Percentiles rank a stretch among this genome's conserved stretches.
Evolutionary conservation across 1,140 invertebrate genomes (phyloP).

Genomic region (Psilanteris sp.): DNA sequence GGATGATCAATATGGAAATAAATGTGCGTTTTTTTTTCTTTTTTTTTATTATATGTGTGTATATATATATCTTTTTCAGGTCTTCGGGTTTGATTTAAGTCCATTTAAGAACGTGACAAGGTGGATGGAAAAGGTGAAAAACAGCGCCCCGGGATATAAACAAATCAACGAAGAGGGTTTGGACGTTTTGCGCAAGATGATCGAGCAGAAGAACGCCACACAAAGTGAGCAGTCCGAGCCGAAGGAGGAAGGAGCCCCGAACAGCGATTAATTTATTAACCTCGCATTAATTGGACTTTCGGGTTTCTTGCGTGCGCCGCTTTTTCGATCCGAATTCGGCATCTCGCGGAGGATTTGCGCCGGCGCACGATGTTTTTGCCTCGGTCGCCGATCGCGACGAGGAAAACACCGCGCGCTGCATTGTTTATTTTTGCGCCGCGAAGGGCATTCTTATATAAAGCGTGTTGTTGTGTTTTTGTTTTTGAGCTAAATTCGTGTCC

Average conservation of each 20-base stretch:
- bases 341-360: too few relatives aligned
- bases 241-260: background rate
- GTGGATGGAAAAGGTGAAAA: conserved; percentile 86
- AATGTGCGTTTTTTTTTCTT: conserved; percentile 25
- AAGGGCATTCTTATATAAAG: too few relatives aligned
- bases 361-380: too few relatives aligned
- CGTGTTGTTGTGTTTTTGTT: too few relatives aligned
- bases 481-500: too few relatives aligned
- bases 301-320: too few relatives aligned
- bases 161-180: conserved; percentile 84
- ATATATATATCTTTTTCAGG: conserved; percentile 79
- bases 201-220: conserved; percentile 4
- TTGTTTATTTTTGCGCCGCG: too few relatives aligned
- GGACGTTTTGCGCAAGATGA: conserved; percentile 65
- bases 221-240: background rate
- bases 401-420: too few relatives aligned
- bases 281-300: too few relatives aligned
- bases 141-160: conserved; percentile 85
- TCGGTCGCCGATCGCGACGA: too few relatives aligned
- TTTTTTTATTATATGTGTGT: conserved; percentile 72
- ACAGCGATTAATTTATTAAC: conserved; percentile 4
- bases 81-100: conserved; percentile 83
- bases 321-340: too few relatives aligned
- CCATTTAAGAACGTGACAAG: conserved; percentile 85
- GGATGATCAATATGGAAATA: conserved; percentile 49